Evolutionary conservation across 2,113 vertebrate species (phyloP), one percentile per base, ranked within the genome.

Genomic region (Aegotheles bennettii): DNA sequence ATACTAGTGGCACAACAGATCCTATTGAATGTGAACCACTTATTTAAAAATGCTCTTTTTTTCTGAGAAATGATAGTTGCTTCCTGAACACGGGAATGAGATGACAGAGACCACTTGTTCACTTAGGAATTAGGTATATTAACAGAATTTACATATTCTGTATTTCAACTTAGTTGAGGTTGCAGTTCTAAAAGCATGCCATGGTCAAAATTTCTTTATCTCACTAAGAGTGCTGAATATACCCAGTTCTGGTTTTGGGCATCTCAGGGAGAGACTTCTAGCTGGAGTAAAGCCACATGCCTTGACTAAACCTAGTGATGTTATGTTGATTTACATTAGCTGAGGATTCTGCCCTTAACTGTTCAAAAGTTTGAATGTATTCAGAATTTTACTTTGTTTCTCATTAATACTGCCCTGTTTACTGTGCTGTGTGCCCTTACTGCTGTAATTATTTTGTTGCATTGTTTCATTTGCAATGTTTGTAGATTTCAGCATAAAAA

Each of bases 221-320:
- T 87, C 25, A 6, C n/a, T 38, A 36, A 23, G 74, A 77, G 53
- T 77, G 54, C 75, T 74, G 71, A 90, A 64, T 70, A 64, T 70
- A 86, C 64, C 59, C 64, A 60, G 2, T 64, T 86, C 51, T 63
- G 69, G 82, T 64, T 90, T 89, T n/a, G 90, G 79, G 79, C 43
- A 84, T 81, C 90, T 95, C 93, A 84, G 94, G 93, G 95, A 95
- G 67, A 92, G 36, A 71, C 60, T 78, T 94, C 11, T 43, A 84
- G 86, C 69, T 94, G 84, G 77, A 93, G 84, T 69, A 82, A 92
- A 96, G 80, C 90, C 80, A 84, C 90, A 64, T 86, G 86, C 90
- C 86, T 93, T 88, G 73, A 78, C 61, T 90, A 70, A 90, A 56
- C 69, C 69, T 68, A 8, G 31, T 38, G 64, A 7, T 54, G 29